Percentiles rank a stretch among this genome's conserved stretches.
Conservation (phyloP, 1,140 invertebrate genomes). For the Orchestia grillus region DNA sequence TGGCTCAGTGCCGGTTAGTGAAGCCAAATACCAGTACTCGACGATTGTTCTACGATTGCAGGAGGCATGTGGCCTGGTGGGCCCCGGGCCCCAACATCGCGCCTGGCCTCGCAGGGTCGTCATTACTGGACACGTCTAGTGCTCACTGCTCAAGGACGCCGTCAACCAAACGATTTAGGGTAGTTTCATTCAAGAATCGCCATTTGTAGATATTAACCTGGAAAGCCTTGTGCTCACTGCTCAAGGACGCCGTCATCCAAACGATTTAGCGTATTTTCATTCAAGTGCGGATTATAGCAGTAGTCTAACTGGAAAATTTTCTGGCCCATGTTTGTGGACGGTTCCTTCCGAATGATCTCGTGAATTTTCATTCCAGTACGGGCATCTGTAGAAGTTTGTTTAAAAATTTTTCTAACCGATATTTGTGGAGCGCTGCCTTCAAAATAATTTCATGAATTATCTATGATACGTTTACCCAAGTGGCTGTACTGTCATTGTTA, state of each 20-base stretch:
- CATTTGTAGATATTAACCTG: background rate
- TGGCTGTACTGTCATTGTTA: too few relatives aligned
- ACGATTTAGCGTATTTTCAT: background rate
- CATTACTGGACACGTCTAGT: background rate
- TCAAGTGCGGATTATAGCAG: background rate
- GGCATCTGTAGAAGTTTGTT: too few relatives aligned
- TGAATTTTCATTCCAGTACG: too few relatives aligned
- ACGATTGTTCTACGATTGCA: background rate
- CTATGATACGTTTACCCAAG: too few relatives aligned
- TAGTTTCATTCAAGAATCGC: too few relatives aligned
- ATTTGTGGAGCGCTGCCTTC: too few relatives aligned
- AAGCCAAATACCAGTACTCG: background rate
- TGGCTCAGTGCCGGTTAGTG: background rate
- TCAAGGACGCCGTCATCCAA: background rate
- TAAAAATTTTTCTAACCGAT: too few relatives aligned
- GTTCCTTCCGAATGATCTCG: too few relatives aligned
- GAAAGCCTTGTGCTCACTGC: background rate
- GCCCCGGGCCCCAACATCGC: background rate
- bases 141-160: background rate
- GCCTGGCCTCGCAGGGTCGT: background rate
- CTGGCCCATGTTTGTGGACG: too few relatives aligned
- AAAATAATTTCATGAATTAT: too few relatives aligned
- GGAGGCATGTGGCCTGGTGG: background rate
- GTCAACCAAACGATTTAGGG: too few relatives aligned
- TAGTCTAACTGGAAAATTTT: too few relatives aligned